Conservation (phyloP, 2,113 vertebrate species). For the Hippoglossus stenolepis region DNA sequence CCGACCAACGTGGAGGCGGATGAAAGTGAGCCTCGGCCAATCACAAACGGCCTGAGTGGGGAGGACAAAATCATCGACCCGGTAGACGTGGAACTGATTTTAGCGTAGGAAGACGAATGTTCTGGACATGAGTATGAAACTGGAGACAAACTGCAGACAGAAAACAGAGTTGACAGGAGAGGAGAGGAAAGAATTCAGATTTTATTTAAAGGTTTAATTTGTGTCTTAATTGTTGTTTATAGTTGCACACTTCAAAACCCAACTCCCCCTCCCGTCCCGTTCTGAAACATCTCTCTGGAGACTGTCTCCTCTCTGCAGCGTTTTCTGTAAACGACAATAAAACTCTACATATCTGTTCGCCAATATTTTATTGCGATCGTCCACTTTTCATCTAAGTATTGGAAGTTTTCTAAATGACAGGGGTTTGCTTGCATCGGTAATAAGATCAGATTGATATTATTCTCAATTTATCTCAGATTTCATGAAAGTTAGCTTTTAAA, state of each 20-base stretch:
- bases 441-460: neutral
- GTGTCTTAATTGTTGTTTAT: conserved; percentile 14
- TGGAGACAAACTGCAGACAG: conserved; percentile 48
- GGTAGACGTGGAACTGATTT: conserved; percentile 51
- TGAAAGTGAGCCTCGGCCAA: conserved; percentile 18
- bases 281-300: conserved; percentile 6
- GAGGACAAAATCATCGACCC: conserved; percentile 49
- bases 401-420: no score
- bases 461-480: neutral
- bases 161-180: neutral
- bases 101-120: conserved; percentile 41
- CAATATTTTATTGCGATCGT: no score
- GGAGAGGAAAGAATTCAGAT: conserved; percentile 3
- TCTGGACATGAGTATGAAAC: conserved; percentile 63
- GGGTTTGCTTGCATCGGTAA: no score
- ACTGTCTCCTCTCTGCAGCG: conserved; percentile 26
- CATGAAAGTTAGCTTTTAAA: neutral
- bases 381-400: no score
- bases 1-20: conserved; percentile 46
- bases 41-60: conserved; percentile 43
- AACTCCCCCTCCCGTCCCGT: neutral
- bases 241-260: conserved; percentile 12
- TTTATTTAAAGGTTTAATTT: conserved; percentile 30
- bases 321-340: neutral
- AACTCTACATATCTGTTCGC: neutral